Percentiles rank a stretch among this genome's conserved stretches.
phyloP scores from a whole-genome alignment of 2,797 vertebrate species.

The Hyperoplus immaculatus region DNA sequence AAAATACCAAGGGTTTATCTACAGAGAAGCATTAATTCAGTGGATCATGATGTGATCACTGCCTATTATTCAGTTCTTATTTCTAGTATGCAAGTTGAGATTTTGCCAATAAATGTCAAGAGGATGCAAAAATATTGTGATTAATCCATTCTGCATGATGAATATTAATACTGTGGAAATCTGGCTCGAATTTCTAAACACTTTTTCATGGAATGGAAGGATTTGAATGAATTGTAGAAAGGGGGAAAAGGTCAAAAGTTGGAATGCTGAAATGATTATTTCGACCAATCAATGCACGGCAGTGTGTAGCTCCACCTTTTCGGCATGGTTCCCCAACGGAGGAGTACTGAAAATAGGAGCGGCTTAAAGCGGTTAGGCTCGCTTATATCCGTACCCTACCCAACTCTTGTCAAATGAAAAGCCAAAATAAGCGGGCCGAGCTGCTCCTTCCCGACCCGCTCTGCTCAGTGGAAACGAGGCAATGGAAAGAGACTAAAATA shows the following conservation, averaged over 20 bases:
- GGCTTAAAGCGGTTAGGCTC: too few relatives aligned
- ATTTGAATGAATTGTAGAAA: background rate
- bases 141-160: background rate
- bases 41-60: background rate
- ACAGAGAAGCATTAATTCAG: background rate
- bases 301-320: too few relatives aligned
- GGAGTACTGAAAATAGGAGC: too few relatives aligned
- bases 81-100: background rate
- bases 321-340: too few relatives aligned
- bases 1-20: background rate
- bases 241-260: too few relatives aligned
- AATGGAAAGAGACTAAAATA: background rate
- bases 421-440: too few relatives aligned
- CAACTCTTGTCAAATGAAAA: too few relatives aligned
- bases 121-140: background rate
- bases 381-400: too few relatives aligned
- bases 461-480: too few relatives aligned
- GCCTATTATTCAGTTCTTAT: background rate
- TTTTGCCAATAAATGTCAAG: background rate
- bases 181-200: background rate
- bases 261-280: too few relatives aligned
- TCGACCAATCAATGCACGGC: too few relatives aligned
- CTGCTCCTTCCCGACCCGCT: too few relatives aligned
- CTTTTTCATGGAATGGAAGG: background rate
- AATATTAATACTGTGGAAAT: background rate